phyloP scores from a whole-genome alignment of 2,888 invertebrate species.

The Ophioninae sp. region DNA sequence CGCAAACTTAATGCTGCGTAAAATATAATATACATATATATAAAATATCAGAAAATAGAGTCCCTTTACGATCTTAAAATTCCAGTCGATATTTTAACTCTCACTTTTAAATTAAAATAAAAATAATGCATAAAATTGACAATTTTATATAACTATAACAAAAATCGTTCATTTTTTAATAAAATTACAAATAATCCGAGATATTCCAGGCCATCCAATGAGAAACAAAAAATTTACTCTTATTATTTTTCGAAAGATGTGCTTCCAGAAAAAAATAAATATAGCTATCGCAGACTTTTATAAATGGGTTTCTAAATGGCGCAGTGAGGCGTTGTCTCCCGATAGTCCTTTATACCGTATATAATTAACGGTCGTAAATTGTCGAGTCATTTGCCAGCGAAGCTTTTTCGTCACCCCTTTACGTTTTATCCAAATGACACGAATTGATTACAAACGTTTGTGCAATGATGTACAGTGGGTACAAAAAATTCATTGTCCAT shows the following conservation, averaged over 20 bases:
- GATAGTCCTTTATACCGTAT: constrained; percentile 9
- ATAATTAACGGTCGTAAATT: constrained; percentile 32
- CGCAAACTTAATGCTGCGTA: constrained; percentile 16
- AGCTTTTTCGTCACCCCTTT: constrained; percentile 27
- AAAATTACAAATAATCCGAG: too few species aligned
- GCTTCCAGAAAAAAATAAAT: background rate
- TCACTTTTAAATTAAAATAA: too few species aligned
- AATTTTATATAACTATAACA: too few species aligned
- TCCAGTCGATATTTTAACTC: background rate
- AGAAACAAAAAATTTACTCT: too few species aligned
- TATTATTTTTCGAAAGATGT: too few species aligned
- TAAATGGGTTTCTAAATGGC: constrained; percentile 22
- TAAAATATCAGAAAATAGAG: too few species aligned
- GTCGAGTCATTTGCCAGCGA: constrained; percentile 49
- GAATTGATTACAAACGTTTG: constrained; percentile 2
- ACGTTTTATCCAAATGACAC: constrained; percentile 6
- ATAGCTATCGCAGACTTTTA: background rate
- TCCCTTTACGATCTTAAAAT: background rate
- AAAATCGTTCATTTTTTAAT: too few species aligned
- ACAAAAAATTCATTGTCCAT: background rate
- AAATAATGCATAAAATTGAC: background rate
- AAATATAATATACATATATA: background rate
- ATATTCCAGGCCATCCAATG: too few species aligned
- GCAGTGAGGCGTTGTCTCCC: constrained; percentile 9
- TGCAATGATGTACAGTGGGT: background rate